A percentile compares a stretch with the other conserved stretches of the same genome.
Evolutionary conservation across 2,888 invertebrate species (phyloP).

Genomic region (Drosophila hamatofila): DNA sequence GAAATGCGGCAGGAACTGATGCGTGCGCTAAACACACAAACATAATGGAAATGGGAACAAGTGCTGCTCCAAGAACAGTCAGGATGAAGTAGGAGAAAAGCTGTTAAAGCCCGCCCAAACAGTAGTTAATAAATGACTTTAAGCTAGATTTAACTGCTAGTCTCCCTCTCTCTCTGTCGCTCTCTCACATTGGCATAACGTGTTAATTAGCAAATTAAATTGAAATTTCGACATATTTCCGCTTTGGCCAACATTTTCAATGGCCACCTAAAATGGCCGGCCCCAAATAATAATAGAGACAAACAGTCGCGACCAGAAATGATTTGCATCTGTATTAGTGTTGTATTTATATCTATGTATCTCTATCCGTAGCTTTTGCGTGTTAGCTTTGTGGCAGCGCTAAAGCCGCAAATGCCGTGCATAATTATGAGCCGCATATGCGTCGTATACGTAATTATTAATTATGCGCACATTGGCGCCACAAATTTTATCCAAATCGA

Average conservation of each 20-base stretch:
- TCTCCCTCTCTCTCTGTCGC: slow-evolving; percentile 1
- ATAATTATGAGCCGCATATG: slow-evolving; percentile 62
- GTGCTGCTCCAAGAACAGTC: slow-evolving; percentile 11
- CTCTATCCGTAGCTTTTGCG: slow-evolving; percentile 54
- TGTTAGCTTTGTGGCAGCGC: slow-evolving; percentile 57
- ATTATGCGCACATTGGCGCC: slow-evolving; percentile 65
- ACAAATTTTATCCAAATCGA: slow-evolving; percentile 62
- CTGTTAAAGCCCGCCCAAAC: not conserved
- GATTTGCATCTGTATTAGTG: slow-evolving; percentile 23
- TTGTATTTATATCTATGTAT: slow-evolving; percentile 10
- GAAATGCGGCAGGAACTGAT: slow-evolving; percentile 55
- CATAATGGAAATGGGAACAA: slow-evolving; percentile 24
- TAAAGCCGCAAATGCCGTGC: slow-evolving; percentile 57
- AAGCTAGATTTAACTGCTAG: slow-evolving; percentile 16
- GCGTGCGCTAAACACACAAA: slow-evolving; percentile 39
- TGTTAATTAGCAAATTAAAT: slow-evolving; percentile 64
- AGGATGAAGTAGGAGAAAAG: slow-evolving; percentile 24
- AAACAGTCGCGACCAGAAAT: slow-evolving; percentile 37
- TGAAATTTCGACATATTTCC: slow-evolving; percentile 72
- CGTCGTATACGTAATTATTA: slow-evolving; percentile 63
- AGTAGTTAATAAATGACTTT: slow-evolving; percentile 7
- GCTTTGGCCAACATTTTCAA: slow-evolving; percentile 48
- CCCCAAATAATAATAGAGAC: slow-evolving; percentile 45
- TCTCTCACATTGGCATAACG: slow-evolving; percentile 2
- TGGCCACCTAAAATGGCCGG: slow-evolving; percentile 53